phyloP scores from a whole-genome alignment of 1,140 invertebrate genomes.

The Stegodyphus dumicola region DNA sequence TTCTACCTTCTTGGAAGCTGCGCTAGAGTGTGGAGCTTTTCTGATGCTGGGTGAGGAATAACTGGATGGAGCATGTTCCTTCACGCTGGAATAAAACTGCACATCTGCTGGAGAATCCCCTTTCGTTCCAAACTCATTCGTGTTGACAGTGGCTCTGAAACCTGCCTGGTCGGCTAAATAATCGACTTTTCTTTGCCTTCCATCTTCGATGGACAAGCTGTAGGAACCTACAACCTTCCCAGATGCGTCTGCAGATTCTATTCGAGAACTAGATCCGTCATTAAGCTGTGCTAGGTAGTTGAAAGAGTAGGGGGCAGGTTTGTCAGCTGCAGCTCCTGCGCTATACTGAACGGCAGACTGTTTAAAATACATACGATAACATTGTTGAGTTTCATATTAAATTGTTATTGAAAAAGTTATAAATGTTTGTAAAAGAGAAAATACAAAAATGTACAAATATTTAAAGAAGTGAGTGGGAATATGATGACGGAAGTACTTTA shows the following conservation, averaged over 20 bases:
- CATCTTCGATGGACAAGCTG: constrained; percentile 39
- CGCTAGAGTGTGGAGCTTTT: background rate
- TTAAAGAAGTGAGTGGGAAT: too few relatives aligned
- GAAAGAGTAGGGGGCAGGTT: constrained; percentile 34
- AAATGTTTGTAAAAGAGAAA: too few relatives aligned
- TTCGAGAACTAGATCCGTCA: constrained; percentile 35
- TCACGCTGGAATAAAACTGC: constrained; percentile 46
- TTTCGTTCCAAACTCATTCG: constrained; percentile 59
- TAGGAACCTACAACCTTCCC: constrained; percentile 62
- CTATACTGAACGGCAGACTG: constrained; percentile 25
- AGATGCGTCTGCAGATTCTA: constrained; percentile 43
- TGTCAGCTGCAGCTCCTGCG: background rate
- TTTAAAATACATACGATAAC: background rate
- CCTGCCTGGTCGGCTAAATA: constrained; percentile 51
- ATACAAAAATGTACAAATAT: too few relatives aligned
- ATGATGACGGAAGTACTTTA: too few relatives aligned
- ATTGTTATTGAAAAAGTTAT: background rate
- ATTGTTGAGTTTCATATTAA: background rate
- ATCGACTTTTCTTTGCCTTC: constrained; percentile 50
- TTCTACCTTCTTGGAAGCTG: too few relatives aligned
- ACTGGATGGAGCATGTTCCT: background rate
- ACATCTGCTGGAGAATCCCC: constrained; percentile 49
- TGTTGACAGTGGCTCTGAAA: constrained; percentile 53
- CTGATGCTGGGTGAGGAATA: background rate
- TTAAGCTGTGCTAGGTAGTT: constrained; percentile 40